Evolutionary conservation across 2,888 invertebrate species (phyloP).

Genomic region (Ernsta delagoae): DNA sequence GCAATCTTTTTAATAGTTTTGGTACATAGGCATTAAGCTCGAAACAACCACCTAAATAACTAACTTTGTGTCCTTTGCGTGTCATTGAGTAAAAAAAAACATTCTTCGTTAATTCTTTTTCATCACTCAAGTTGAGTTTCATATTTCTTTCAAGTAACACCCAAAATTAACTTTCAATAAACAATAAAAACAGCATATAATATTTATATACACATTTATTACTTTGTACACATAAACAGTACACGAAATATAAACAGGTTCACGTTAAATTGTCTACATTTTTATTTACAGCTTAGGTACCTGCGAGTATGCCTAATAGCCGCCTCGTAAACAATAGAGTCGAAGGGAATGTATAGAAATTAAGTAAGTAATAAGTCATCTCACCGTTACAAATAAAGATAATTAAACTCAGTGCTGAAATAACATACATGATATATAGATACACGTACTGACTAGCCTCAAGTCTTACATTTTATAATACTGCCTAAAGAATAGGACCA

Average conservation of each 20-base stretch:
- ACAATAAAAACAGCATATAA: constrained; percentile 36
- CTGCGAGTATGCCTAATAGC: constrained; percentile 43
- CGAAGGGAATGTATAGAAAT: constrained; percentile 71
- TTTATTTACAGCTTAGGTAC: constrained; percentile 54
- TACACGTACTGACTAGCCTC: constrained; percentile 50
- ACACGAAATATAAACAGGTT: constrained; percentile 72
- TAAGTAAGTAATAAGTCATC: constrained; percentile 42
- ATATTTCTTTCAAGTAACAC: no score
- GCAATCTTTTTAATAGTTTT: no score
- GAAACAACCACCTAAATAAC: no score
- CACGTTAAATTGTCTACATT: constrained; percentile 60
- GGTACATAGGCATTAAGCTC: no score
- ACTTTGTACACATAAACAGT: constrained; percentile 72
- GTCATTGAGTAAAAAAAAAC: no score
- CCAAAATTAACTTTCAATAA: no score
- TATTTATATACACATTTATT: constrained; percentile 82
- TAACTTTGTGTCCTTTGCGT: no score
- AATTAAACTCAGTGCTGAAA: constrained; percentile 7
- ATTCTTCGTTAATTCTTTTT: no score
- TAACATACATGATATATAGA: constrained; percentile 10
- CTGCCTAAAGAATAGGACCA: constrained; percentile 13
- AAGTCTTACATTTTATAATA: constrained; percentile 36
- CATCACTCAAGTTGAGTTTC: no score
- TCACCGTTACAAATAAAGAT: constrained; percentile 12
- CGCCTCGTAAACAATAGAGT: constrained; percentile 45